phyloP scores from a whole-genome alignment of 2,888 invertebrate species.

The Epinotia nisella region DNA sequence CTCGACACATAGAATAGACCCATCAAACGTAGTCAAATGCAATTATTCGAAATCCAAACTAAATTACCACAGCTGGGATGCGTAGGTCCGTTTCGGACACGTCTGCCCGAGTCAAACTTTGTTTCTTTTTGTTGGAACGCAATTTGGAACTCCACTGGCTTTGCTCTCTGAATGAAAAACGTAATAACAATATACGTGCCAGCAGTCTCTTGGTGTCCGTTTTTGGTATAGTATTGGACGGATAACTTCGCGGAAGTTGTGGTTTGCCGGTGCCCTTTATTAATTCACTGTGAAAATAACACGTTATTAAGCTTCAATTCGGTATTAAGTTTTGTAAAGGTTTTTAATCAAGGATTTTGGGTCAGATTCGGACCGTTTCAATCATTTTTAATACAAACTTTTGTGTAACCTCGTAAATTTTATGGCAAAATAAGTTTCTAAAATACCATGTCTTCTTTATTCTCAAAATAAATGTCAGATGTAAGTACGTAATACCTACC shows the following conservation, averaged over 20 bases:
- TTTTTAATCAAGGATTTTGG: background rate
- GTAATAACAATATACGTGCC: background rate
- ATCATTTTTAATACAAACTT: background rate
- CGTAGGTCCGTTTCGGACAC: constrained; percentile 25
- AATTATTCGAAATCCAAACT: constrained; percentile 24
- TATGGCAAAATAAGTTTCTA: too few species aligned
- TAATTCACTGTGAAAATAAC: constrained; percentile 14
- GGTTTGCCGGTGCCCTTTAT: constrained; percentile 14
- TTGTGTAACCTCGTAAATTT: too few species aligned
- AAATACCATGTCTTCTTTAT: too few species aligned
- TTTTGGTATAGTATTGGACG: background rate
- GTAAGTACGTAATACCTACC: too few species aligned
- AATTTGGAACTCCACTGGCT: constrained; percentile 31
- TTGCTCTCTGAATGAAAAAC: background rate
- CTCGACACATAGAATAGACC: background rate
- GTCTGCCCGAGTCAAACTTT: constrained; percentile 33
- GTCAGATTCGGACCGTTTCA: background rate
- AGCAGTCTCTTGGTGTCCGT: background rate
- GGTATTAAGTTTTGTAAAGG: background rate
- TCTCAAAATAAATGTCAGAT: too few species aligned
- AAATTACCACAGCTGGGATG: constrained; percentile 14
- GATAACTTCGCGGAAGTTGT: constrained; percentile 16
- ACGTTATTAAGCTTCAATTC: background rate
- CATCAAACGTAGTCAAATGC: background rate
- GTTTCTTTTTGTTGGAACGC: constrained; percentile 36